These are phyloP conservation scores for Tapirus indicus DNA, from an alignment of 2,797 vertebrate species.

Conservation along the genomic window DNA sequence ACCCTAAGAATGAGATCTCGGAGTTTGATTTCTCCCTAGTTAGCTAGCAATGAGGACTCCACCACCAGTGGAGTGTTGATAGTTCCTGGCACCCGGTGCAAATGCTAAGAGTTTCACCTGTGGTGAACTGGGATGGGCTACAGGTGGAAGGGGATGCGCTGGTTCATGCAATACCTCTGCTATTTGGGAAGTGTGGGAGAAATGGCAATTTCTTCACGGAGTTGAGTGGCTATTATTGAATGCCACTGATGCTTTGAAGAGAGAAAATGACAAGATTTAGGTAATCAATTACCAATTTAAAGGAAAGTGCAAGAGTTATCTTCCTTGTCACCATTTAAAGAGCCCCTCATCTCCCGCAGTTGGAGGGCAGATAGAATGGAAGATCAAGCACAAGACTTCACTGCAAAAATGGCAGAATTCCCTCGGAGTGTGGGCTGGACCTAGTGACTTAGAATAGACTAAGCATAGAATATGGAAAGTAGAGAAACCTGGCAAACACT, in stretches of 20 bases:
- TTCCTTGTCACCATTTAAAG: not conserved
- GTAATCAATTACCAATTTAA: not conserved
- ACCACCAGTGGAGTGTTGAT: not conserved
- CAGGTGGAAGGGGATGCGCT: not conserved
- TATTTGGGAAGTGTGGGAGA: not conserved
- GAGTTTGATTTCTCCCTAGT: not conserved
- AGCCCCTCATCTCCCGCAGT: not conserved
- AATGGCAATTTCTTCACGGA: not conserved
- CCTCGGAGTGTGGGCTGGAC: not conserved
- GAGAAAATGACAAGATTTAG: not conserved
- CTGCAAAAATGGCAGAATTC: not conserved
- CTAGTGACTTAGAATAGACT: not conserved
- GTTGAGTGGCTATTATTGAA: not conserved
- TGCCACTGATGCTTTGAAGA: not conserved
- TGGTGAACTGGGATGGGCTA: not conserved
- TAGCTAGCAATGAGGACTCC: not conserved
- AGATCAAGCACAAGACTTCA: not conserved
- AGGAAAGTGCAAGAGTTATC: not conserved
- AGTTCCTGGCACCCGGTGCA: not conserved
- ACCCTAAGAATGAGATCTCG: not conserved
- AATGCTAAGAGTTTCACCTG: not conserved
- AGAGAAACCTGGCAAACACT: not conserved
- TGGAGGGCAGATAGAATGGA: not conserved
- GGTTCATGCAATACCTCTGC: not conserved
- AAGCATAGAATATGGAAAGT: not conserved